Base-by-base conservation (phyloP, 2,888 invertebrate species). In the Schizaphis graminum region DNA sequence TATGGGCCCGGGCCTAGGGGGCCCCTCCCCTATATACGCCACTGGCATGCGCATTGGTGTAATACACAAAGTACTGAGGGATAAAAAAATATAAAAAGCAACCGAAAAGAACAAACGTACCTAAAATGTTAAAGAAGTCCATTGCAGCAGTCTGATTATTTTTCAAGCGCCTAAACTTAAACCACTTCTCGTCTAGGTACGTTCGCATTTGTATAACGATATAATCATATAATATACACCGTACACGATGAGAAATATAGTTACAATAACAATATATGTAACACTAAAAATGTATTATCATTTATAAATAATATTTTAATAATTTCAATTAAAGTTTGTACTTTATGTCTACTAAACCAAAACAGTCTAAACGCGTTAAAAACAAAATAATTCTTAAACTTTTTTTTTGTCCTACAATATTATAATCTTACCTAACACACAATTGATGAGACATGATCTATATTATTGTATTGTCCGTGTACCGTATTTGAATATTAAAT, bases 311-410 rank as follows among this genome's bases (percentile, higher is more conserved):
- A 5, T 67, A 67, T 77, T 77, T 77, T 24, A 21, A 35, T 77
- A 87, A 87, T 21, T 87, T 87, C 49, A 49, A 87, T 49, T 21
- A n/a, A 49, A 90, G 26, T 89, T 93, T 93, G 89, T 93, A 93
- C 93, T 93, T 47, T 35, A 44, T 35, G 56, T 89, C 93, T 93
- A 93, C 93, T 90, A 93, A 93, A 89, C 56, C 89, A 93, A 93
- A 93, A 93, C 93, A 93, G 93, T 93, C 93, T 93, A 93, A 91
- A 90, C 57, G 56, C 53, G 53, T 92, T 89, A 88, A 61, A 88
- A 77, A 88, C 77, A 93, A 49, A 77, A 89, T 89, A 35, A 56
- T 44, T 89, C 28, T 91, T 91, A 91, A 53, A 57, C 11, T 47
- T 44, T 91, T 85, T 91, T 85, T 44, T 28, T 26, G n/a, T 57